Conservation (phyloP, 2,888 invertebrate genomes). For the Melieria picta region DNA sequence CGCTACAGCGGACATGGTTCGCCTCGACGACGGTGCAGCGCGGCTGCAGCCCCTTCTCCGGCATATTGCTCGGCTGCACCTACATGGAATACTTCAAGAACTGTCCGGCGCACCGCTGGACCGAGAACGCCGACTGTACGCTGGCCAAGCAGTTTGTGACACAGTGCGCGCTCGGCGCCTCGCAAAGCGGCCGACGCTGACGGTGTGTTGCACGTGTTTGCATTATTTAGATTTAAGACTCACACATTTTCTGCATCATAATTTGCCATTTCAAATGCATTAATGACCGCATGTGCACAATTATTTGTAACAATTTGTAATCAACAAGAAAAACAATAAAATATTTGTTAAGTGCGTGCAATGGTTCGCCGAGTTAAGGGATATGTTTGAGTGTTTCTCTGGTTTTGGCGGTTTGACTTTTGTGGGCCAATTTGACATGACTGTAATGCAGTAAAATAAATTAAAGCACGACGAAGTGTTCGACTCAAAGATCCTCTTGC, state of each 20-base stretch:
- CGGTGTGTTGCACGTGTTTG: background rate
- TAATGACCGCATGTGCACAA: background rate
- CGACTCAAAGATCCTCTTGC: too few species aligned
- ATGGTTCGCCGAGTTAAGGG: too few species aligned
- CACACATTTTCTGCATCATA: background rate
- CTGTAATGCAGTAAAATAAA: too few species aligned
- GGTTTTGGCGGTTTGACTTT: too few species aligned
- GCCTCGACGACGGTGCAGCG: conserved; percentile 37
- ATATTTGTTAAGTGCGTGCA: too few species aligned
- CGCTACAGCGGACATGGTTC: conserved; percentile 47
- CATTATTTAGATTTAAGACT: background rate
- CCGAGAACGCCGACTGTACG: conserved; percentile 53
- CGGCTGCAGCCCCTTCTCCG: conserved; percentile 60
- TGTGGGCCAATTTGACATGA: too few species aligned
- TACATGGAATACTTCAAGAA: conserved; percentile 64
- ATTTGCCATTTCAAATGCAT: background rate
- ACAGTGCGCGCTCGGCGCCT: conserved; percentile 57
- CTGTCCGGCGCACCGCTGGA: conserved; percentile 62
- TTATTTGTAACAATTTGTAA: background rate
- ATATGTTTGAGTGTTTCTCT: too few species aligned
- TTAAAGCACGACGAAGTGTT: too few species aligned
- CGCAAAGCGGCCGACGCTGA: conserved; percentile 1
- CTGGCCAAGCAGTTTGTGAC: conserved; percentile 59
- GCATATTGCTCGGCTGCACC: conserved; percentile 60
- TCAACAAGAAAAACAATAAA: background rate